Evolutionary conservation across 2,113 vertebrate genomes (phyloP).

Genomic region (Syrmaticus mikado): DNA sequence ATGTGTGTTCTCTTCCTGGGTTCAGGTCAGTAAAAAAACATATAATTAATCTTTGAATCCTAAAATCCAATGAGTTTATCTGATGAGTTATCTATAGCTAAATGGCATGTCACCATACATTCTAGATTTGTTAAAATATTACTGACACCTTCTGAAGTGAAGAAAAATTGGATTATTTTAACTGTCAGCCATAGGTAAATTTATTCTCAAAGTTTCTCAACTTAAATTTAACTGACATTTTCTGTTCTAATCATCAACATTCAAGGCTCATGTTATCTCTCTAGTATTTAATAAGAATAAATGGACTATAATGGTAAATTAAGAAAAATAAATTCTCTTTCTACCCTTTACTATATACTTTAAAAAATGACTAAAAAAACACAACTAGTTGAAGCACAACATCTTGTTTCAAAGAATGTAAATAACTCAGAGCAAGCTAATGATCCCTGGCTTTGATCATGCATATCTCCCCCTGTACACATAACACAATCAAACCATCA

Average conservation of each 20-base stretch:
- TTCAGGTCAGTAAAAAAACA: conserved; percentile 45
- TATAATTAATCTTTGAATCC: conserved; percentile 58
- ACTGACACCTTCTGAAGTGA: conserved; percentile 51
- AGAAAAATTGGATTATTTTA: conserved; percentile 57
- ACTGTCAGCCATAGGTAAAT: conserved; percentile 14
- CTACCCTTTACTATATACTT: background rate
- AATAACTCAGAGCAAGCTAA: conserved; percentile 53
- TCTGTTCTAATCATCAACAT: conserved; percentile 12
- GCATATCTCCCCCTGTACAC: background rate
- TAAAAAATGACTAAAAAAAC: background rate
- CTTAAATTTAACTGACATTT: background rate
- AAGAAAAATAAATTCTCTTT: conserved; percentile 17
- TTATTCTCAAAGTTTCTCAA: conserved; percentile 12
- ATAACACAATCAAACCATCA: background rate
- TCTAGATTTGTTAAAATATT: conserved; percentile 70
- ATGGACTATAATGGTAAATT: background rate
- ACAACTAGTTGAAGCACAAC: background rate
- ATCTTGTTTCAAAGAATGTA: conserved; percentile 61
- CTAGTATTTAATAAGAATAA: background rate
- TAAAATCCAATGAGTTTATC: conserved; percentile 23
- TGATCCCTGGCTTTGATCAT: conserved; percentile 33
- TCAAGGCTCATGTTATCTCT: background rate
- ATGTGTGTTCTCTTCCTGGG: conserved; percentile 20
- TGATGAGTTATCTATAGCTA: conserved; percentile 17
- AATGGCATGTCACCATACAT: conserved; percentile 27